These are phyloP conservation scores for Sebastes variabilis DNA, from an alignment of 2,797 vertebrate species.

Conservation along the genomic window DNA sequence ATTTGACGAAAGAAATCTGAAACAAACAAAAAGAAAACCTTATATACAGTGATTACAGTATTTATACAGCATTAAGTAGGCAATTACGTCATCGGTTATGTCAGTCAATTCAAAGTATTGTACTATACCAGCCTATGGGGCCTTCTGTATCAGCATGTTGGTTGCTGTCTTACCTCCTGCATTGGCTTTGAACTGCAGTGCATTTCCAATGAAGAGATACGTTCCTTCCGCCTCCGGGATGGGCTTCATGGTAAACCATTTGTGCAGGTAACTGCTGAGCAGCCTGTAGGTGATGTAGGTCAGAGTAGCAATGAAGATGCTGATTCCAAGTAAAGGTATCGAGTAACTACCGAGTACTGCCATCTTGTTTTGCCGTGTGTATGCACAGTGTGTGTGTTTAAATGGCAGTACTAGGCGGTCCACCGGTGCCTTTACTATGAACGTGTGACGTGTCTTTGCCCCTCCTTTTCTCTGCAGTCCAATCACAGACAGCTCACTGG, in stretches of 20 bases:
- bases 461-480: conserved; percentile 4
- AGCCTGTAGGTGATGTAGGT: conserved; percentile 71
- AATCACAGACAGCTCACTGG: not conserved
- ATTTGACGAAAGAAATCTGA: conserved; percentile 91
- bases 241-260: conserved; percentile 76
- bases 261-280: conserved; percentile 71
- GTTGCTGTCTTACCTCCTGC: conserved; percentile 72
- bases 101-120: not conserved
- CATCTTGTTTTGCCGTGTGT: conserved; percentile 55
- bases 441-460: not conserved
- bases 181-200: conserved; percentile 73
- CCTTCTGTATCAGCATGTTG: not conserved
- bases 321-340: conserved; percentile 46
- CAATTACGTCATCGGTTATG: not conserved
- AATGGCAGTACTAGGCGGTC: not conserved
- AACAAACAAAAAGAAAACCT: conserved; percentile 13
- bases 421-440: not conserved
- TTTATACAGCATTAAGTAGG: not conserved
- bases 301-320: conserved; percentile 56
- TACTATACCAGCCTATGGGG: no score
- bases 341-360: conserved; percentile 29
- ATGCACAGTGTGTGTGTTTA: not conserved
- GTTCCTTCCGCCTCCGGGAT: conserved; percentile 67
- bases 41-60: not conserved
- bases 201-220: conserved; percentile 77